Conservation (phyloP, 1,140 invertebrate species). For the Maconellicoccus hirsutus region DNA sequence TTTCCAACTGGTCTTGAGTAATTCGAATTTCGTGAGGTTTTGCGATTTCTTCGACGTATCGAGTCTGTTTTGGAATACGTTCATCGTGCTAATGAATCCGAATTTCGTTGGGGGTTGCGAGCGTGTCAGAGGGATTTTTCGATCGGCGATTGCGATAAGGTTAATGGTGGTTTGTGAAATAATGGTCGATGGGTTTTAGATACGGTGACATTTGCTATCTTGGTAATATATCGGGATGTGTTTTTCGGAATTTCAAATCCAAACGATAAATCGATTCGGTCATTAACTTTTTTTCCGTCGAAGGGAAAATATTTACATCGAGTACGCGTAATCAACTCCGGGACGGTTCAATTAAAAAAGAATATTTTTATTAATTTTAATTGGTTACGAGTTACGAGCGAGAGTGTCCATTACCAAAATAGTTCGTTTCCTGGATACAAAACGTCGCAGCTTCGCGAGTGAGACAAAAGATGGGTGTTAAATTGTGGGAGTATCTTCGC, state of each 20-base stretch:
- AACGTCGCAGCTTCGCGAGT: too few species aligned
- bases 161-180: too few species aligned
- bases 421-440: not conserved
- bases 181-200: too few species aligned
- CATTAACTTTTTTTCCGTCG: not conserved
- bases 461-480: not conserved
- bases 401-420: not conserved
- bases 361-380: not conserved
- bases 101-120: too few species aligned
- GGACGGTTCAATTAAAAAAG: not conserved
- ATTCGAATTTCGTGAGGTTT: not conserved
- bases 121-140: too few species aligned
- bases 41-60: not conserved
- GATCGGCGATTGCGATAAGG: too few species aligned
- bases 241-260: too few species aligned
- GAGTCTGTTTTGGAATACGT: not conserved
- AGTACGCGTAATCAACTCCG: too few species aligned
- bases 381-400: not conserved
- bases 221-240: too few species aligned
- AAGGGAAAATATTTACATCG: not conserved
- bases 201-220: too few species aligned
- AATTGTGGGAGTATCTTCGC: not conserved
- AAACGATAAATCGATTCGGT: too few species aligned
- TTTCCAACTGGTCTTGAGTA: conserved; percentile 41
- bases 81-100: not conserved